Base-by-base conservation (phyloP, 2,113 vertebrate species). In the Semnornis frantzii region DNA sequence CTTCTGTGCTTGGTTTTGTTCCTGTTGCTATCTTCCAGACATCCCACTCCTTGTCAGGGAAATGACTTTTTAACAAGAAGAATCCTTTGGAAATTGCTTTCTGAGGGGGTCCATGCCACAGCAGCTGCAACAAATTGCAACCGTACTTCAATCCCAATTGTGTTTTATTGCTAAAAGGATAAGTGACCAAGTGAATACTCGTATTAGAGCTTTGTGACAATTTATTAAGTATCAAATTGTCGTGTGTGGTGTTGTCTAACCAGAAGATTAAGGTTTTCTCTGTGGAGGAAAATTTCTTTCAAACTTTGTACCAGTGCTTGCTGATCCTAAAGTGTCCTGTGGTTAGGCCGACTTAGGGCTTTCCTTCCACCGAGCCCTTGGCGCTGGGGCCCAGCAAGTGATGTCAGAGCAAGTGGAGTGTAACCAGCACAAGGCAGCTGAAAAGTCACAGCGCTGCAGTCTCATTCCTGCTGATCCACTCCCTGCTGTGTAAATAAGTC, bases 1-100 rank as follows among this genome's bases (percentile, higher is more conserved):
- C 74, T 94, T 96, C 74, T 74, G 86, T 68, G 59, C 82, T 95
- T 95, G 82, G 75, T 57, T 95, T 96, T 95, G 31, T 90, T 76
- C 64, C 14, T 3, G 8, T 72, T 96, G 85, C 87, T 97, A 91
- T 97, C 95, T 97, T 97, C 82, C 93, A 94, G 95, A 93, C 81
- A 92, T 66, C 94, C 84, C 89, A 87, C 46, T 94, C 54, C 62
- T 95, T 8, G 44, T 83, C 78, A 95, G 97, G 95, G 86, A 96
- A 98, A 96, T 97, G 81, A 55, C 48, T 96, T 97, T 97, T 97
- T 97, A 97, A 97, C 92, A 92, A 97, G 93, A 96, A 96, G 95
- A 97, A 92, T 94, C 84, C 83, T 97, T 91, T 95, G 92, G 57
- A 97, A 96, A 94, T 96, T 88, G 66, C 68, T 95, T 97, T 97